Evolutionary conservation across 2,888 invertebrate species (phyloP).

Genomic region (Drosophila borealis): DNA sequence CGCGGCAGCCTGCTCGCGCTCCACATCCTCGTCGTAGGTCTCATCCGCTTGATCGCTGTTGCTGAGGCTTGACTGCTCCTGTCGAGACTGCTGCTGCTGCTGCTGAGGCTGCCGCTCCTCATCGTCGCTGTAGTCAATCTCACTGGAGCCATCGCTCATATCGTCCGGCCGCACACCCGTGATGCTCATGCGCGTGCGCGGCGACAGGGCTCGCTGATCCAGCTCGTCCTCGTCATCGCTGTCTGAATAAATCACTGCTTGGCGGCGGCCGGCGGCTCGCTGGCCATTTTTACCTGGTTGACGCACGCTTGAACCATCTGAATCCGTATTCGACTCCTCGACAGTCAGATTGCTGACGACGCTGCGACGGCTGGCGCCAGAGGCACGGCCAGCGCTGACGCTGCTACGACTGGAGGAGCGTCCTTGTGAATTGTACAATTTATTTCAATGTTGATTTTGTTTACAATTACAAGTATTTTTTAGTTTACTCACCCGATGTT

Average conservation of each 20-base stretch:
- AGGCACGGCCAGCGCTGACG: neutral
- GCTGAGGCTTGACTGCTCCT: neutral
- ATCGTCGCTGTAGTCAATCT: conserved; percentile 77
- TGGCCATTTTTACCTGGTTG: neutral
- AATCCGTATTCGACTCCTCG: conserved; percentile 42
- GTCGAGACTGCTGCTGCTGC: neutral
- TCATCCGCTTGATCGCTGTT: conserved; percentile 1
- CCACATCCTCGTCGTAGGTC: conserved; percentile 1
- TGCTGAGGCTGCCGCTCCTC: conserved; percentile 33
- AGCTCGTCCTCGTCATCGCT: conserved; percentile 71
- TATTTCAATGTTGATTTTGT: neutral
- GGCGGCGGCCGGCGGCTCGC: neutral
- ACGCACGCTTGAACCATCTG: conserved; percentile 15
- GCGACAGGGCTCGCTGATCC: conserved; percentile 78
- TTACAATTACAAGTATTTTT: neutral
- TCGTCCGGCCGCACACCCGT: conserved; percentile 82
- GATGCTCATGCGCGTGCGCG: conserved; percentile 83
- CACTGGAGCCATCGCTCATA: conserved; percentile 76
- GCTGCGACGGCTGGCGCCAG: neutral
- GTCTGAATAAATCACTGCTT: conserved; percentile 51
- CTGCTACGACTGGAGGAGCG: conserved; percentile 35
- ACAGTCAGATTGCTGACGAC: conserved; percentile 45
- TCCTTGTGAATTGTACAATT: conserved; percentile 23
- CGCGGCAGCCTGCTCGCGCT: conserved; percentile 7
- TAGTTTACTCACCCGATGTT: conserved; percentile 43